Conservation (phyloP, 1,140 invertebrate genomes). For the Zaprionus lachaisei region DNA sequence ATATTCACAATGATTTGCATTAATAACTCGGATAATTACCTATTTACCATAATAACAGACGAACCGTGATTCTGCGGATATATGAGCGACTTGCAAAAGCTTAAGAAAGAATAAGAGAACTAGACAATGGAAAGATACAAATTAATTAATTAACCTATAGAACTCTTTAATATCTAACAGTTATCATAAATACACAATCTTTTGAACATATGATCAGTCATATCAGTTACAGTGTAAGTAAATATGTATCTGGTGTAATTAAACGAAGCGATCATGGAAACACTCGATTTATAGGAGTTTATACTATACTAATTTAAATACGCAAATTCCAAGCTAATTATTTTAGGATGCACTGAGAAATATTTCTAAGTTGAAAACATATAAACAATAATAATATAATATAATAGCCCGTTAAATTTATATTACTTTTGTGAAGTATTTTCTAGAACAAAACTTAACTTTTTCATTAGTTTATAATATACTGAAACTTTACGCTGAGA, state of each 20-base stretch:
- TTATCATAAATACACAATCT: not conserved
- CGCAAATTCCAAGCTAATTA: not conserved
- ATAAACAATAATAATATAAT: too few species aligned
- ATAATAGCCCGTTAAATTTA: too few species aligned
- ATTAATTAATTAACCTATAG: too few species aligned
- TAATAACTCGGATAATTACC: constrained; percentile 53
- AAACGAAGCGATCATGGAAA: not conserved
- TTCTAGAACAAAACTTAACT: too few species aligned
- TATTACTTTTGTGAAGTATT: too few species aligned
- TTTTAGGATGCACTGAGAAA: not conserved
- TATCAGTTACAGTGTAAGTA: not conserved
- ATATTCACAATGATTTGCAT: constrained; percentile 57
- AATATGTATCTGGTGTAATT: not conserved
- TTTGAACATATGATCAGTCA: not conserved
- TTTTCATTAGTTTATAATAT: too few species aligned
- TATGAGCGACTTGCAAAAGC: constrained; percentile 20
- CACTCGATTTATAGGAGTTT: not conserved
- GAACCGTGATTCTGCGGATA: constrained; percentile 30
- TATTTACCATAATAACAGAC: constrained; percentile 38
- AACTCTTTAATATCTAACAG: not conserved
- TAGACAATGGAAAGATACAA: not conserved
- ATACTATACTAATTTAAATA: not conserved
- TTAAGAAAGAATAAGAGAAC: not conserved
- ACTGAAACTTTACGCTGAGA: too few species aligned
- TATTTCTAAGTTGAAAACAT: not conserved